Conservation (phyloP, 1,140 invertebrate genomes). For the Branchinecta lynchi region DNA sequence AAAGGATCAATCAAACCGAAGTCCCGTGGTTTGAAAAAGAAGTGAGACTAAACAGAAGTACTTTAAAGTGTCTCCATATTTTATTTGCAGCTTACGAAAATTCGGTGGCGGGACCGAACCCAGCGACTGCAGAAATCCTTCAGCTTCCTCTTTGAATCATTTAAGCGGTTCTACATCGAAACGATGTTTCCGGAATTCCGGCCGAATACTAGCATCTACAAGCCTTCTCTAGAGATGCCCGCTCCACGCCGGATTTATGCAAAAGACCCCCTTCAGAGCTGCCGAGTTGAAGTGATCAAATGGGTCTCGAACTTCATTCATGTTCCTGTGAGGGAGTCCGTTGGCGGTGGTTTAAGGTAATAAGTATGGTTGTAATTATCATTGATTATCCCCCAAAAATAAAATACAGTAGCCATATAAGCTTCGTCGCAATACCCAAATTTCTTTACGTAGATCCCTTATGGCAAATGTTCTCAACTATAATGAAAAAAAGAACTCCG, state of each 20-base stretch:
- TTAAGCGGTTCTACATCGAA: slow-evolving; percentile 76
- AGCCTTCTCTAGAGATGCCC: slow-evolving; percentile 54
- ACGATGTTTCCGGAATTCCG: slow-evolving; percentile 81
- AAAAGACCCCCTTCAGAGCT: slow-evolving; percentile 46
- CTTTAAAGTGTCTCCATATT: slow-evolving; percentile 19
- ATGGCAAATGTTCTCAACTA: too few species aligned
- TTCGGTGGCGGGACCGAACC: slow-evolving; percentile 78
- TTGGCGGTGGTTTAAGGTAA: not conserved
- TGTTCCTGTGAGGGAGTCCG: slow-evolving; percentile 25
- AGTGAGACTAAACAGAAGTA: too few species aligned
- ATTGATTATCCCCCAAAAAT: too few species aligned
- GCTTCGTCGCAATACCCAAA: too few species aligned
- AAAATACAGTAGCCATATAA: too few species aligned
- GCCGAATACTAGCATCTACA: slow-evolving; percentile 64
- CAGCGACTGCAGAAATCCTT: slow-evolving; percentile 59
- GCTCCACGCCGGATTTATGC: slow-evolving; percentile 30
- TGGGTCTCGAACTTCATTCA: slow-evolving; percentile 76
- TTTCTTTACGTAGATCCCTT: too few species aligned
- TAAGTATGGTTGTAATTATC: too few species aligned
- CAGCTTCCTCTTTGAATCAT: slow-evolving; percentile 78
- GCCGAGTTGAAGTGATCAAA: slow-evolving; percentile 68
- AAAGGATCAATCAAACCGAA: too few species aligned
- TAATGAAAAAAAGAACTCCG: too few species aligned
- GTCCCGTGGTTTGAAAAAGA: too few species aligned
- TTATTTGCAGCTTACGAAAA: slow-evolving; percentile 49